A percentile compares a stretch with the other conserved stretches of the same genome.
These are phyloP conservation scores for Adelosebastes latens DNA, from an alignment of 2,797 vertebrate genomes.

Conservation along the genomic window DNA sequence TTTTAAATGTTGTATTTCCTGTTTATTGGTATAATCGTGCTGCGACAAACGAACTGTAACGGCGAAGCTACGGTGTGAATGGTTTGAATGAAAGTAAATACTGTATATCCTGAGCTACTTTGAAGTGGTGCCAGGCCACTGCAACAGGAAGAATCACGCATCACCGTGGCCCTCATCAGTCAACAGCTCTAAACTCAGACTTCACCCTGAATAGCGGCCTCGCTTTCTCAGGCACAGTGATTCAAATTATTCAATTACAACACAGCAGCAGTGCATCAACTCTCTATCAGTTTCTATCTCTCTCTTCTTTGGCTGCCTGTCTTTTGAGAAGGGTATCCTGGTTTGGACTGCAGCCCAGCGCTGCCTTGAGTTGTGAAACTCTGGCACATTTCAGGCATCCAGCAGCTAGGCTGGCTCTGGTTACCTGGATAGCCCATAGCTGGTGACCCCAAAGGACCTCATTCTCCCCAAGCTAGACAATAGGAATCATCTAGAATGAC, in stretches of 20 bases:
- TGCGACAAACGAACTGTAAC: not conserved
- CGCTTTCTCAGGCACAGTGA: conserved; percentile 14
- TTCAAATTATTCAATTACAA: conserved; percentile 16
- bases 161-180: conserved; percentile 8
- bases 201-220: not conserved
- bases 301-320: not conserved
- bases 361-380: conserved; percentile 25
- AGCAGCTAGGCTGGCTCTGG: conserved; percentile 2
- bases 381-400: conserved; percentile 13
- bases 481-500: not conserved
- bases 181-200: conserved; percentile 10
- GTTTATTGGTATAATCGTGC: not conserved
- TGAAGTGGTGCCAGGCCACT: conserved; percentile 20
- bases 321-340: conserved; percentile 12
- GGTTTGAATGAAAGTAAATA: conserved; percentile 1
- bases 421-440: not conserved
- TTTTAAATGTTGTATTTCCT: not conserved
- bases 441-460: conserved; percentile 5
- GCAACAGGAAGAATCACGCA: conserved; percentile 11
- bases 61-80: not conserved
- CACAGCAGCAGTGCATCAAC: not conserved
- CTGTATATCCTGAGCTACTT: not conserved
- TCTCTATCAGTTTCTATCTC: not conserved
- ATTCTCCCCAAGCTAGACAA: not conserved
- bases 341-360: conserved; percentile 17